These are phyloP conservation scores for Leptobrachium leishanense DNA, from an alignment of 2,113 vertebrate genomes.

Conservation along the genomic window DNA sequence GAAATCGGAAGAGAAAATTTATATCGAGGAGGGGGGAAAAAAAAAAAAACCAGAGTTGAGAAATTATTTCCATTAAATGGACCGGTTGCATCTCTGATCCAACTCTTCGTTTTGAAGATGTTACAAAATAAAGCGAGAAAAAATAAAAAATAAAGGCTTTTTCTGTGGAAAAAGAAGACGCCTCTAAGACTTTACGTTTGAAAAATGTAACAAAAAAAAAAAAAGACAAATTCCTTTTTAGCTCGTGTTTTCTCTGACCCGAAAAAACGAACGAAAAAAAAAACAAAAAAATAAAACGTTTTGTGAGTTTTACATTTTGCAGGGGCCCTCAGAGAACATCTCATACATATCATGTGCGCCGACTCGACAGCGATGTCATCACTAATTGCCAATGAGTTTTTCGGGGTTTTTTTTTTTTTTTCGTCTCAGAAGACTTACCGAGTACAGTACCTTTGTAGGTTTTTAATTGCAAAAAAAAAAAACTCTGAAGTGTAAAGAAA, in stretches of 20 bases:
- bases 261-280: too few species aligned
- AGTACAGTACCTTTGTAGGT: constrained; percentile 62
- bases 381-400: constrained; percentile 63
- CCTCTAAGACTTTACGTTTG: constrained; percentile 29
- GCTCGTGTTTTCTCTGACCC: constrained; percentile 35
- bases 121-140: constrained; percentile 52
- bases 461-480: constrained; percentile 58
- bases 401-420: too few species aligned
- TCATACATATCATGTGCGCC: constrained; percentile 55
- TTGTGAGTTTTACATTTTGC: constrained; percentile 52
- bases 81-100: constrained; percentile 52
- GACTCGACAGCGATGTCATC: constrained; percentile 58
- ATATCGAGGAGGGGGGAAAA: constrained; percentile 24
- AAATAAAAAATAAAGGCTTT: too few species aligned
- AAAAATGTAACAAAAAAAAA: constrained; percentile 45
- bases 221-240: constrained; percentile 53
- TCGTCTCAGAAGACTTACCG: constrained; percentile 58
- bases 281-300: constrained; percentile 40
- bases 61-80: constrained; percentile 57
- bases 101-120: constrained; percentile 50
- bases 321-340: constrained; percentile 54
- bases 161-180: constrained; percentile 53
- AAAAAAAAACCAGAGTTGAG: constrained; percentile 29
- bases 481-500: constrained; percentile 39
- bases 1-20: not conserved